Percentiles rank a stretch among this genome's conserved stretches.
Conservation (phyloP, 2,888 invertebrate species). For the Orchesella flavescens region DNA sequence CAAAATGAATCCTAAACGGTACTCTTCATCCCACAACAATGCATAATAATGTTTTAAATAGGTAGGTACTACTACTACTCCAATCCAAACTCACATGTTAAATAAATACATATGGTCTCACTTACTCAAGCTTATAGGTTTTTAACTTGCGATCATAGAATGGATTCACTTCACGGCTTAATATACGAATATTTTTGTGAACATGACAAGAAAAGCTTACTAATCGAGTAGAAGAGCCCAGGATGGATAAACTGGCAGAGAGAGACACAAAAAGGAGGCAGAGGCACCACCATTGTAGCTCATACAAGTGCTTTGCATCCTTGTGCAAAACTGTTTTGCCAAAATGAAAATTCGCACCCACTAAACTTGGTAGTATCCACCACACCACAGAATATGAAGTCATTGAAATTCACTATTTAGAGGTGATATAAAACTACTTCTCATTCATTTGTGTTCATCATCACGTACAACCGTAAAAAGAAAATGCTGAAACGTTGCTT, state of each 20-base stretch:
- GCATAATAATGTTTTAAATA: constrained; percentile 35
- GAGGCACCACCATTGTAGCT: background rate
- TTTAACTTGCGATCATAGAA: background rate
- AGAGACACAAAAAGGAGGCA: background rate
- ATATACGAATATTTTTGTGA: background rate
- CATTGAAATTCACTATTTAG: constrained; percentile 5
- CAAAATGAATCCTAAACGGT: constrained; percentile 45
- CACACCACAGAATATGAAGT: constrained; percentile 10
- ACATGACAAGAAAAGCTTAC: constrained; percentile 8
- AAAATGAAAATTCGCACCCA: constrained; percentile 9
- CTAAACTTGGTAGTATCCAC: background rate
- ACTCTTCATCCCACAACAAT: constrained; percentile 29
- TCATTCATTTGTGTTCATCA: constrained; percentile 38
- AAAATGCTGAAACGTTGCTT: background rate
- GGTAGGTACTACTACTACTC: background rate
- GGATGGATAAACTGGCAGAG: background rate
- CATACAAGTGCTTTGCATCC: background rate
- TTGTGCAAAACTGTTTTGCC: constrained; percentile 1
- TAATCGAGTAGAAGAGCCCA: background rate
- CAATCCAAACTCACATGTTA: background rate
- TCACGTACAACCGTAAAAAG: constrained; percentile 36
- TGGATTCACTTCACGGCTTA: background rate
- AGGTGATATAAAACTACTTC: background rate
- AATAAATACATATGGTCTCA: background rate
- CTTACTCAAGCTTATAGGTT: background rate